phyloP scores from a whole-genome alignment of 2,113 vertebrate genomes.

The Tylochromis polylepis region DNA sequence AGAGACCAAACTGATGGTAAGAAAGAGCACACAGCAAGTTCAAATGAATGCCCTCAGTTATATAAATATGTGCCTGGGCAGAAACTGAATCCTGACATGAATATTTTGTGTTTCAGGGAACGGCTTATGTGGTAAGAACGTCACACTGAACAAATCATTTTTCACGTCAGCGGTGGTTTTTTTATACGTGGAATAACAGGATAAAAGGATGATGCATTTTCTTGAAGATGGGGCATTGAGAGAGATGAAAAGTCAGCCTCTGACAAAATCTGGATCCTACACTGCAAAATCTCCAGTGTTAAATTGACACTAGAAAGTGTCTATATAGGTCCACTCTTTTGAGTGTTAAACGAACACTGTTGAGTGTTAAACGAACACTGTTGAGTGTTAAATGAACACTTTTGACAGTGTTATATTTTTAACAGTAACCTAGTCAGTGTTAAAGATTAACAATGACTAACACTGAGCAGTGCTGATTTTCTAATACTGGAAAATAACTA shows the following conservation, averaged over 20 bases:
- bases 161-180: not conserved
- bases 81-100: accelerated
- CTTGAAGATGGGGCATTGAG: accelerated
- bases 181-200: accelerated
- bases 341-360: too few relatives aligned
- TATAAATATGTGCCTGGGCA: accelerated
- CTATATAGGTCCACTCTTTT: too few relatives aligned
- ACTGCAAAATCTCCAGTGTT: too few relatives aligned
- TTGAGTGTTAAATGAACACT: too few relatives aligned
- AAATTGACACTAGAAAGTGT: too few relatives aligned
- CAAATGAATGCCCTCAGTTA: accelerated
- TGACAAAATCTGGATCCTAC: not conserved
- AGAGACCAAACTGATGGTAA: not conserved
- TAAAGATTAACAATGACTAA: too few relatives aligned
- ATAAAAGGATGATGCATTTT: accelerated
- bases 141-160: not conserved
- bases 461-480: too few relatives aligned
- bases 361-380: too few relatives aligned
- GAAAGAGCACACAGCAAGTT: not conserved
- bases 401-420: too few relatives aligned
- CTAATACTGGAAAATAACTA: too few relatives aligned
- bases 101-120: not conserved
- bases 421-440: too few relatives aligned
- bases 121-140: not conserved
- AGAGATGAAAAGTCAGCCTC: not conserved